Evolutionary conservation across 2,113 vertebrate genomes (phyloP), one percentile per base, ranked within the genome.

Genomic region (Solea senegalensis): DNA sequence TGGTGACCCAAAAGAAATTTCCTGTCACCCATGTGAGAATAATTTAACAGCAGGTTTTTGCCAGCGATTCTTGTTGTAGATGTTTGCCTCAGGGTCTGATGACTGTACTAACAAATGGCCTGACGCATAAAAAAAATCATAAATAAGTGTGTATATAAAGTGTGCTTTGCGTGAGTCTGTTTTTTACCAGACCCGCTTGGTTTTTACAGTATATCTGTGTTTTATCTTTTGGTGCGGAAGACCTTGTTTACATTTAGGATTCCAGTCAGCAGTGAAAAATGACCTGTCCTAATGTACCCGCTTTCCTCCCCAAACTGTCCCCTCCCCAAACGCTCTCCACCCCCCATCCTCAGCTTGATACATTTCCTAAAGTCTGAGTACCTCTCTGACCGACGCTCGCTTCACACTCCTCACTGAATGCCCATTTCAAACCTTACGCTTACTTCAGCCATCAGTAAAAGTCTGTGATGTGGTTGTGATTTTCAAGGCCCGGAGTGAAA

Each of bases 151-250:
- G 40, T 48, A 41, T 1, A 44, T 50, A 41, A 51, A 58, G 39
- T 48, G 43, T 21, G 15, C 58, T 14, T 44, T 26, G 68, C 50
- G 49, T 41, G 62, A n/a, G 61, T 63, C 60, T 82, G 76, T 57
- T 75, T 74, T 70, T 59, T 57, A 56, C 15, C 81, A 76, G 74
- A 74, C 52, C 14, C 72, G 15, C 49, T 76, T 44, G 54, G 62
- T 82, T 88, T 65, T 83, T 74, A 76, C 60, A 28, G 72, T 82
- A 70, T 84, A 88, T 91, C 88, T 90, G 84, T 3, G 51, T 79
- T 90, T 88, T 88, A 89, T 92, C 89, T 85, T 78, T 62, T 83
- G 51, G 61, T 83, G 80, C 70, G 80, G 88, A 89, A 88, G 87
- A 76, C 65, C 78, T 81, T 92, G 91, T 92, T 92, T 89, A 91